Conservation (phyloP, 2,888 invertebrate genomes). For the Rapana venosa region DNA sequence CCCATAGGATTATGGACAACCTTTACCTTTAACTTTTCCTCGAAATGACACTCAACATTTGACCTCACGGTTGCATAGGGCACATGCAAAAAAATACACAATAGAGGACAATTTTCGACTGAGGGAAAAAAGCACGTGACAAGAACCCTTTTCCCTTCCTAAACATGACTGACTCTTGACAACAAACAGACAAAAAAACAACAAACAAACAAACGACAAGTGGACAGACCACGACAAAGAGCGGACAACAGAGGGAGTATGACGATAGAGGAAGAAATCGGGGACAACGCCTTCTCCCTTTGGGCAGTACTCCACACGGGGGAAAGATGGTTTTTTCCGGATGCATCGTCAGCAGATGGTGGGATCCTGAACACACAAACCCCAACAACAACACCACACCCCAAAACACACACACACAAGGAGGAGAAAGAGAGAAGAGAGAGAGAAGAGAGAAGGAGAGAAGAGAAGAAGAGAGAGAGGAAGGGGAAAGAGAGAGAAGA, state of each 20-base stretch:
- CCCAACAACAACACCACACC: neutral
- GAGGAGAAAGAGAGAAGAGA: neutral
- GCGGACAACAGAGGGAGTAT: neutral
- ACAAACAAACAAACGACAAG: neutral
- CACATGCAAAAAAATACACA: no score
- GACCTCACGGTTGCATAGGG: no score
- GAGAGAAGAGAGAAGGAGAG: neutral
- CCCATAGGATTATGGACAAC: no score
- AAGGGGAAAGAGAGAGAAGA: neutral
- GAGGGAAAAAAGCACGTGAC: no score
- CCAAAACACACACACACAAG: neutral
- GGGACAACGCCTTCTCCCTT: conserved; percentile 66
- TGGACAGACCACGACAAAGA: neutral
- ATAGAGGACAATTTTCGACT: no score
- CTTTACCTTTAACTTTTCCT: no score
- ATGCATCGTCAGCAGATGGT: conserved; percentile 51
- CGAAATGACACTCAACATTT: no score
- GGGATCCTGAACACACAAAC: conserved; percentile 49
- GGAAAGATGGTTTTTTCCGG: conserved; percentile 42
- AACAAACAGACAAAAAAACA: neutral
- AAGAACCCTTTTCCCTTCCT: no score
- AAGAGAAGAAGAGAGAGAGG: neutral
- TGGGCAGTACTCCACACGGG: conserved; percentile 63
- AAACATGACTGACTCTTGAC: no score
- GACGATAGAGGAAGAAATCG: conserved; percentile 48